phyloP scores from a whole-genome alignment of 2,888 invertebrate genomes.

The Cancer borealis region DNA sequence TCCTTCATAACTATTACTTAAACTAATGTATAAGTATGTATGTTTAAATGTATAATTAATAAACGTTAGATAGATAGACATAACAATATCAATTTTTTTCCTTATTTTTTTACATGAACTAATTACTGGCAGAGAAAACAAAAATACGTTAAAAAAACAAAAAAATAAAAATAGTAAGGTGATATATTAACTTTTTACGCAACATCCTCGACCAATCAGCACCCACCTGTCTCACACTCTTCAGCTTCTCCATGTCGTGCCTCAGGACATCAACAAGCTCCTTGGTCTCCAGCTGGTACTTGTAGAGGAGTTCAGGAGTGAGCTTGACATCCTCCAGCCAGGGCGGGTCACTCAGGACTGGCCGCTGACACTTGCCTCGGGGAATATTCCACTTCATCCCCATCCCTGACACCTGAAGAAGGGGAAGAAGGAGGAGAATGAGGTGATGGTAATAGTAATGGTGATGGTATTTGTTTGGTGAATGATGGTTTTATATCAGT shows the following conservation, averaged over 20 bases:
- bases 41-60: no score
- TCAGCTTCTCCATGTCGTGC: constrained; percentile 84
- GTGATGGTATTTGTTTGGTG: neutral
- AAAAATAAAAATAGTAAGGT: no score
- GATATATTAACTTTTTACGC: no score
- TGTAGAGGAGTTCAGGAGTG: constrained; percentile 86
- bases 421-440: neutral
- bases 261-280: constrained; percentile 84
- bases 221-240: constrained; percentile 82
- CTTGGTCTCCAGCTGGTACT: constrained; percentile 85
- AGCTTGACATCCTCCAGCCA: constrained; percentile 86
- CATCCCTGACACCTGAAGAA: constrained; percentile 28
- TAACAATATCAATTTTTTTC: no score
- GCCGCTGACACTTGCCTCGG: constrained; percentile 52
- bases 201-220: neutral
- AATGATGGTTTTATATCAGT: no score
- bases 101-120: no score
- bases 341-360: constrained; percentile 81
- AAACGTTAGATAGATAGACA: no score
- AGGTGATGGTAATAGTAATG: neutral
- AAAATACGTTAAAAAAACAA: no score
- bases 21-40: no score
- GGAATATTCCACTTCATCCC: constrained; percentile 51
- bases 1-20: no score
- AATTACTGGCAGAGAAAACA: no score